A percentile compares a stretch with the other conserved stretches of the same genome.
These are phyloP conservation scores for Palythoa grandiflora DNA, from an alignment of 92 coral and sea anemone species.

Conservation along the genomic window DNA sequence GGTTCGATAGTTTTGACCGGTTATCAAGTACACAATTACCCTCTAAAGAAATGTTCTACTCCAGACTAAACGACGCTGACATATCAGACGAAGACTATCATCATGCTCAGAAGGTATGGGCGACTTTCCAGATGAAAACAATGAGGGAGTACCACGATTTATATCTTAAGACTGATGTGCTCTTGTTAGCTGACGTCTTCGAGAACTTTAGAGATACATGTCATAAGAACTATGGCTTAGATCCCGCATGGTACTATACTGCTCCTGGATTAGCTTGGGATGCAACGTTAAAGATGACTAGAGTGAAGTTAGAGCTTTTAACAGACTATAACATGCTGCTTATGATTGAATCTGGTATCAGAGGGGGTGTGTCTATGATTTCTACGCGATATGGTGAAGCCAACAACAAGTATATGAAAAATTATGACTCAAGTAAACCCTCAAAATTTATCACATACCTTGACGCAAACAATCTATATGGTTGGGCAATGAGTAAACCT, in stretches of 20 bases:
- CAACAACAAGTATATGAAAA: conserved; percentile 30
- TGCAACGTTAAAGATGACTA: conserved; percentile 28
- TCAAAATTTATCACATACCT: conserved; percentile 10
- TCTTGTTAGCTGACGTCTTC: too few relatives aligned
- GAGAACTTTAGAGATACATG: conserved; percentile 63
- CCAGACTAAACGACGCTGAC: conserved; percentile 27
- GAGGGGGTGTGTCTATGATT: conserved; percentile 58
- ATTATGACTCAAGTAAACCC: conserved; percentile 37
- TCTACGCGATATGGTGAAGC: not conserved
- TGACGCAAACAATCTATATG: not conserved
- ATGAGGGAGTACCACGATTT: conserved; percentile 59
- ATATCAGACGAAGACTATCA: conserved; percentile 51
- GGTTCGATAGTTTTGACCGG: conserved; percentile 20
- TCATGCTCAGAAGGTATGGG: conserved; percentile 59
- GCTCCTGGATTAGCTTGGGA: conserved; percentile 69
- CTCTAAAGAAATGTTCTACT: conserved; percentile 39
- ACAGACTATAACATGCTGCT: conserved; percentile 56
- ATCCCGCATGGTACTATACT: conserved; percentile 23
- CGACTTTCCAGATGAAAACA: conserved; percentile 41
- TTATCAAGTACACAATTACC: conserved; percentile 29
- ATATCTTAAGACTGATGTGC: conserved; percentile 5
- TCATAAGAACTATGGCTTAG: too few relatives aligned
- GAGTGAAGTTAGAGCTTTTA: conserved; percentile 34
- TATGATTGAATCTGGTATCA: conserved; percentile 52
- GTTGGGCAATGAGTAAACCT: not conserved